Evolutionary conservation across 1,140 invertebrate species (phyloP).

Genomic region (Pectinophora gossypiella): DNA sequence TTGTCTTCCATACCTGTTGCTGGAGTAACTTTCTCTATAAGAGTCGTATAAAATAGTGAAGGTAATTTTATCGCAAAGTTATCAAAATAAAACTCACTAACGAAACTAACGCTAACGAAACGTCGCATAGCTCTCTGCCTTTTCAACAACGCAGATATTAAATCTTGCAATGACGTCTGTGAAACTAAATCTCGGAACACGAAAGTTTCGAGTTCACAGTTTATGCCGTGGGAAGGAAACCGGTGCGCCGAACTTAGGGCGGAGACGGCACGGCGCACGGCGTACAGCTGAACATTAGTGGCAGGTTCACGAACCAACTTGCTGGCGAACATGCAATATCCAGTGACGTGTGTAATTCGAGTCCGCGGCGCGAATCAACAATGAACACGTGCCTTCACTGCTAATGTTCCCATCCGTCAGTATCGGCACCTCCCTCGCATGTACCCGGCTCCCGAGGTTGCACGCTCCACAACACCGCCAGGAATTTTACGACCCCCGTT

Average conservation of each 20-base stretch:
- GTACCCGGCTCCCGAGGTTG: neutral
- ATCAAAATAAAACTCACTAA: too few relatives aligned
- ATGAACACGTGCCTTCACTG: neutral
- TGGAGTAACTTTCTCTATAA: too few relatives aligned
- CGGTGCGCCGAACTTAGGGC: neutral
- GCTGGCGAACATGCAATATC: neutral
- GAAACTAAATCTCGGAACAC: too few relatives aligned
- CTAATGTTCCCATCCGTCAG: neutral
- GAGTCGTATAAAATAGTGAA: too few relatives aligned
- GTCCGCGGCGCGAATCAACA: neutral
- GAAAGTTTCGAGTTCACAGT: too few relatives aligned
- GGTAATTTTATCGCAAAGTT: too few relatives aligned
- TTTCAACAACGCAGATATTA: too few relatives aligned
- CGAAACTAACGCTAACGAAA: too few relatives aligned
- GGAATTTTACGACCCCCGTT: neutral
- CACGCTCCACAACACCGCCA: neutral
- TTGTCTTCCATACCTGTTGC: too few relatives aligned
- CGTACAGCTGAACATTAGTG: neutral
- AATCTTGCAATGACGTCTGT: too few relatives aligned
- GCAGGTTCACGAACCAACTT: neutral
- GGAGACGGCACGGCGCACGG: neutral
- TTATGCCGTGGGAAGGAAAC: too few relatives aligned
- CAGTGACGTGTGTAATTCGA: neutral
- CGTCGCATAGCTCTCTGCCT: too few relatives aligned
- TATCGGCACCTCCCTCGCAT: neutral